These are phyloP conservation scores for Perodicticus potto DNA, from an alignment of 2,797 vertebrate species.

Conservation along the genomic window DNA sequence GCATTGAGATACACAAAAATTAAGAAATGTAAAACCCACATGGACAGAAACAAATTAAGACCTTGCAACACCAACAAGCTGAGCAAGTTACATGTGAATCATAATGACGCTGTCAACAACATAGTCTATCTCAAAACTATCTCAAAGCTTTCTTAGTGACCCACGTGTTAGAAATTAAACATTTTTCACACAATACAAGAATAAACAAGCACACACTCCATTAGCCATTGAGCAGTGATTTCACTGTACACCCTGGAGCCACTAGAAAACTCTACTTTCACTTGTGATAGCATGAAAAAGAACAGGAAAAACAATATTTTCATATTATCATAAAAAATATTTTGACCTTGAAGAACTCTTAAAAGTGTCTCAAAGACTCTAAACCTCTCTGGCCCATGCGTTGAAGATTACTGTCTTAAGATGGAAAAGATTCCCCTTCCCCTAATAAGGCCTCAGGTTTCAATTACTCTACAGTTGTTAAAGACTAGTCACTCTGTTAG, in stretches of 20 bases:
- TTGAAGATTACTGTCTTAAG: background rate
- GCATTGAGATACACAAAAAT: too few species aligned
- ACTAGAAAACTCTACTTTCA: background rate
- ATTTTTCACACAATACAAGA: background rate
- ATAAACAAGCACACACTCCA: background rate
- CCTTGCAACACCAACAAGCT: too few species aligned
- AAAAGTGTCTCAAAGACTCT: background rate
- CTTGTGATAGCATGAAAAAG: background rate
- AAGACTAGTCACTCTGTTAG: background rate
- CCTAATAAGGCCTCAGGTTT: background rate
- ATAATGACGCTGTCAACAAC: too few species aligned
- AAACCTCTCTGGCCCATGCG: background rate
- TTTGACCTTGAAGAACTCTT: background rate
- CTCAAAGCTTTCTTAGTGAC: too few species aligned
- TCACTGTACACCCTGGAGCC: fast-evolving
- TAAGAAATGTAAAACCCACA: too few species aligned
- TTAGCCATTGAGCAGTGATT: background rate
- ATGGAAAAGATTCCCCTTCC: background rate
- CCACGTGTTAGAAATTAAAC: background rate
- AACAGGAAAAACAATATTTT: background rate
- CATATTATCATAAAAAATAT: background rate
- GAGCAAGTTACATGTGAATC: too few species aligned
- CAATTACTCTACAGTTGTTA: background rate
- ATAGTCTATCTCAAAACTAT: too few species aligned
- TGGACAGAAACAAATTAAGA: too few species aligned